Evolutionary conservation across 92 coral and sea anemone genomes (phyloP).

Genomic region (Epizoanthus scotinus): DNA sequence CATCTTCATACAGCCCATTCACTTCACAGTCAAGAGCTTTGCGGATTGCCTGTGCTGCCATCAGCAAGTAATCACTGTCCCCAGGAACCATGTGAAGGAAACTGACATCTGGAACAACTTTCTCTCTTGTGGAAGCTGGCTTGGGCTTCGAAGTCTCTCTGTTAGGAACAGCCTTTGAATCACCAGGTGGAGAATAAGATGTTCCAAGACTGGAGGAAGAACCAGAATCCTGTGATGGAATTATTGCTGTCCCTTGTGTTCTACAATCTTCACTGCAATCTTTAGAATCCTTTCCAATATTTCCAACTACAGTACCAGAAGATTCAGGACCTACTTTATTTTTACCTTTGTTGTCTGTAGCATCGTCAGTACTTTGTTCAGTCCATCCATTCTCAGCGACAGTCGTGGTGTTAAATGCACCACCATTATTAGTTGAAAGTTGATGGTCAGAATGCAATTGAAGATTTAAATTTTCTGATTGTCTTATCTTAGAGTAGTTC

Average conservation of each 20-base stretch:
- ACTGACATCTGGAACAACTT: slow-evolving; percentile 52
- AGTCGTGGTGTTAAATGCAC: background rate
- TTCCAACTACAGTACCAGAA: background rate
- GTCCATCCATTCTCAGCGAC: background rate
- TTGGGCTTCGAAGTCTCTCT: background rate
- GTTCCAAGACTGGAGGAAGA: background rate
- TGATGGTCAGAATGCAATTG: background rate
- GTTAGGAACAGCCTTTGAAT: background rate
- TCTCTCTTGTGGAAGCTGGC: slow-evolving; percentile 24
- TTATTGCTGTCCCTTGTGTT: background rate
- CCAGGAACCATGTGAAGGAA: slow-evolving; percentile 53
- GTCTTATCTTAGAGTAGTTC: background rate
- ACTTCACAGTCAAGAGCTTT: slow-evolving; percentile 91
- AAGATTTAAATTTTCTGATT: background rate
- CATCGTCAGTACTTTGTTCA: background rate
- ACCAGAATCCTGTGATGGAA: background rate
- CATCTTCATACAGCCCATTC: slow-evolving; percentile 87
- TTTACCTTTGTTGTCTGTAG: background rate
- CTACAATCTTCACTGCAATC: background rate
- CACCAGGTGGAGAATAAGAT: background rate
- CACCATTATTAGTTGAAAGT: background rate
- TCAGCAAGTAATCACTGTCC: slow-evolving; percentile 82
- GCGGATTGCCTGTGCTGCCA: slow-evolving; percentile 86
- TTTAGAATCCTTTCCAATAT: background rate
- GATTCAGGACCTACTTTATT: background rate